Base-by-base conservation (phyloP, 2,888 invertebrate genomes). In the Orthosia incerta region DNA sequence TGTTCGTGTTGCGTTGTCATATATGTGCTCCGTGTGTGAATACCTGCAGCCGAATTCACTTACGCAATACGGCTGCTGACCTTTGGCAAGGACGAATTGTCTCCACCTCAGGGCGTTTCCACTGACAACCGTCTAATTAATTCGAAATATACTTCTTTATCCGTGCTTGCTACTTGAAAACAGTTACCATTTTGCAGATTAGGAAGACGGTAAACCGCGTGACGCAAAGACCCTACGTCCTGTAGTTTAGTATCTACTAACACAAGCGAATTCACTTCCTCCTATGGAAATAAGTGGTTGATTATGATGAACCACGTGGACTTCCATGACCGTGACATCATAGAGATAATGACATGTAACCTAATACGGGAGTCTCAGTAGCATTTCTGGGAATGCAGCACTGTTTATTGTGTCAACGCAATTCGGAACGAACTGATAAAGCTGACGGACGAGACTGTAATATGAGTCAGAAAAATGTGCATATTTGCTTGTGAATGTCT, bases 301-400 rank as follows among this genome's bases (percentile, higher is more conserved):
- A 70, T 63, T 63, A 55, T 56, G 31, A 56, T 45, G 51, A 51
- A n/a, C 53, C 63, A 62, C 20, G 62, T 53, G 53, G 51, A 20
- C 20, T 46, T n/a, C 46, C 53, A 76, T 64, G 60, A 51, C 67
- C 62, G 67, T 76, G 59, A 76, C 78, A 78, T 78, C 56, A 74
- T 18, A 15, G 13, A 26, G 23, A 69, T 78, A 31, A 75, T n/a
- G n/a, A 31, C 11, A 51, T 45, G 46, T 31, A 63, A 76, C 48
- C 20, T 13, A 67, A 63, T 74, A 80, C 16, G n/a, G 18, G 18
- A n/a, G 4, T 56, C 50, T 23, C 63, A n/a, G 45, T 51, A 48
- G 26, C n/a, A 76, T 56, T 76, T 76, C 66, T 46, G 20, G 31
- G 66, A 61, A 77, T 66, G 13, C 26, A 20, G 57, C 16, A 67